These are phyloP conservation scores for Catocala sponsa DNA, from an alignment of 2,888 invertebrate species.

Conservation along the genomic window DNA sequence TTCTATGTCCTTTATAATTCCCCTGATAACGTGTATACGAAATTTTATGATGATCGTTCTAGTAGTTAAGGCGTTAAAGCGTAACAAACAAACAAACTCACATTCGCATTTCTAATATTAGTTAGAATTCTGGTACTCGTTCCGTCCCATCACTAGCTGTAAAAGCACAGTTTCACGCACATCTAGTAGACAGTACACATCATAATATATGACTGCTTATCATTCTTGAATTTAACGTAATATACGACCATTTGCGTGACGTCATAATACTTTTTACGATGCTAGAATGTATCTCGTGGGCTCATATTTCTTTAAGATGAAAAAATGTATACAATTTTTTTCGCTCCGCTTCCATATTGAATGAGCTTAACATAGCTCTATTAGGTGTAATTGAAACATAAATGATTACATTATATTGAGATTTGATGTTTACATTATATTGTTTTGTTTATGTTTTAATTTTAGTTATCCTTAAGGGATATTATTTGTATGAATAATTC, in stretches of 20 bases:
- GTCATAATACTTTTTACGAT: constrained; percentile 49
- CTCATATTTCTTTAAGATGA: constrained; percentile 37
- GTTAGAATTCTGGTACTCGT: background rate
- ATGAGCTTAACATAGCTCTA: constrained; percentile 10
- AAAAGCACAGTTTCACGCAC: constrained; percentile 19
- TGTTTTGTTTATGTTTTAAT: too few species aligned
- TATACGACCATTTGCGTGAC: constrained; percentile 55
- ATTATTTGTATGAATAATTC: too few species aligned
- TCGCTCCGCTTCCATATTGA: constrained; percentile 7
- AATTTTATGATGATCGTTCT: too few species aligned
- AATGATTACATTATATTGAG: background rate
- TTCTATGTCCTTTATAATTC: too few species aligned
- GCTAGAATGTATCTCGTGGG: constrained; percentile 30
- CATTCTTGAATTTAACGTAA: constrained; percentile 61
- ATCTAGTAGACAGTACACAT: constrained; percentile 39
- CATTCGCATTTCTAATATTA: too few species aligned
- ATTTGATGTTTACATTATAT: constrained; percentile 1
- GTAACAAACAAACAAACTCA: too few species aligned
- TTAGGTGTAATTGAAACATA: constrained; percentile 7
- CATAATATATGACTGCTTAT: constrained; percentile 62
- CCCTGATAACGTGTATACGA: too few species aligned
- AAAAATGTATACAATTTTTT: constrained; percentile 24
- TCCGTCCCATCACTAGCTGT: constrained; percentile 1
- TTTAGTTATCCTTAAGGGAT: too few species aligned
- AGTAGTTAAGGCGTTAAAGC: too few species aligned